A percentile compares a stretch with the other conserved stretches of the same genome.
Conservation (phyloP, 2,113 vertebrate genomes). For the Terrapene triunguis region DNA sequence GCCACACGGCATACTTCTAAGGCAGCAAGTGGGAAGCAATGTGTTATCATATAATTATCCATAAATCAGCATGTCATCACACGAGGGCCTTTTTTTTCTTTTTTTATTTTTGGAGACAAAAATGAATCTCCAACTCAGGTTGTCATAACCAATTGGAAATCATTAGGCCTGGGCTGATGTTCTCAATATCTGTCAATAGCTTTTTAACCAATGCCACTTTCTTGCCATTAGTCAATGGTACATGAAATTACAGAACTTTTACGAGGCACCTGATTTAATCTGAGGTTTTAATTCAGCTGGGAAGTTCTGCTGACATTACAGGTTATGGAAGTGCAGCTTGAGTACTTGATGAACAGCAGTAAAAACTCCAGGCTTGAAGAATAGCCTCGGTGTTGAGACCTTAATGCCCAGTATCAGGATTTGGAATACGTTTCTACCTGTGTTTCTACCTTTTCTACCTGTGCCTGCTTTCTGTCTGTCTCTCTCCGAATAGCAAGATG, state of each 20-base stretch:
- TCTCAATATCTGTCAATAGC: neutral
- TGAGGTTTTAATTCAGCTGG: neutral
- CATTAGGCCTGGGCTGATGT: neutral
- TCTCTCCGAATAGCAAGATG: neutral
- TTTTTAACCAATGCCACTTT: neutral
- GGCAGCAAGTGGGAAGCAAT: neutral
- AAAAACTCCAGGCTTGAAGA: neutral
- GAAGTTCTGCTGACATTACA: neutral
- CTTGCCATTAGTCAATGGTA: fast-evolving
- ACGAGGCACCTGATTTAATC: neutral
- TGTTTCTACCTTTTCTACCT: neutral
- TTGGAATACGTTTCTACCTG: fast-evolving
- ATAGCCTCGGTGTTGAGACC: neutral
- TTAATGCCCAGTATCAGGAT: fast-evolving
- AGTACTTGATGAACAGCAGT: neutral
- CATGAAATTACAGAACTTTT: fast-evolving
- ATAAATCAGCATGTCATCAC: neutral
- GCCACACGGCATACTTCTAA: fast-evolving
- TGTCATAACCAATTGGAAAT: neutral
- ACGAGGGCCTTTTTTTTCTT: too few relatives aligned
- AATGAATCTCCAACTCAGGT: neutral
- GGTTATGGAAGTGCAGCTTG: neutral
- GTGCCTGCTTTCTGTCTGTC: neutral
- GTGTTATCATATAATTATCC: neutral
- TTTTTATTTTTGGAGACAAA: neutral